phyloP scores from a whole-genome alignment of 2,888 invertebrate species.

The Xanthia togata region DNA sequence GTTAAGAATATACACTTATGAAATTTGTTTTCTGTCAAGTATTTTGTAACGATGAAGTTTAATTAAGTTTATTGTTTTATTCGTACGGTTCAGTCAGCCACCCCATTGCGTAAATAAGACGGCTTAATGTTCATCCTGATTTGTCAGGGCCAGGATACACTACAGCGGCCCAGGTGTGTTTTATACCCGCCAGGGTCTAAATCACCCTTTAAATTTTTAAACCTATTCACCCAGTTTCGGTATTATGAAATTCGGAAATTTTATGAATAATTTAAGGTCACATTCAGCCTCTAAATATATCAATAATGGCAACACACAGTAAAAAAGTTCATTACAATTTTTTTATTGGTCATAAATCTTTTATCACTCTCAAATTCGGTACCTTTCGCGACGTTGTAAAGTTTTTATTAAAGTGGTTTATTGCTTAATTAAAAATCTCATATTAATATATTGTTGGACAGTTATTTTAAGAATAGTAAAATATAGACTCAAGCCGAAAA shows the following conservation, averaged over 20 bases:
- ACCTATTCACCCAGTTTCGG: conserved; percentile 49
- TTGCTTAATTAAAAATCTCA: conserved; percentile 51
- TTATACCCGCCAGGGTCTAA: conserved; percentile 63
- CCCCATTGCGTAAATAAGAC: conserved; percentile 66
- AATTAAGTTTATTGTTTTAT: conserved; percentile 65
- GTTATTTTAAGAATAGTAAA: conserved; percentile 53
- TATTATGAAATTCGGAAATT: conserved; percentile 46
- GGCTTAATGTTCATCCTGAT: conserved; percentile 66
- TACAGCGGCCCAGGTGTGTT: conserved; percentile 68
- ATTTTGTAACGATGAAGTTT: conserved; percentile 58
- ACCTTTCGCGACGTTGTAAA: conserved; percentile 50
- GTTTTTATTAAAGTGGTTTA: conserved; percentile 47
- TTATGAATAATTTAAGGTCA: conserved; percentile 49
- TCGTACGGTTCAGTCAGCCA: conserved; percentile 42
- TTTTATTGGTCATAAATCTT: conserved; percentile 55
- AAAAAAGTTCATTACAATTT: conserved; percentile 47
- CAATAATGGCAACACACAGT: conserved; percentile 54
- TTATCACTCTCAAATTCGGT: conserved; percentile 50
- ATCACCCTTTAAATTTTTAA: conserved; percentile 72
- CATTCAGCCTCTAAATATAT: conserved; percentile 47
- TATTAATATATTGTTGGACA: conserved; percentile 48
- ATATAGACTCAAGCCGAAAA: conserved; percentile 46
- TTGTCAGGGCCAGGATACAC: conserved; percentile 57
- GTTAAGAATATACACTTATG: conserved; percentile 45
- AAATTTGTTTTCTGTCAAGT: conserved; percentile 54